These are phyloP conservation scores for Lacerta bilineata DNA, from an alignment of 2,797 vertebrate species.

Conservation along the genomic window DNA sequence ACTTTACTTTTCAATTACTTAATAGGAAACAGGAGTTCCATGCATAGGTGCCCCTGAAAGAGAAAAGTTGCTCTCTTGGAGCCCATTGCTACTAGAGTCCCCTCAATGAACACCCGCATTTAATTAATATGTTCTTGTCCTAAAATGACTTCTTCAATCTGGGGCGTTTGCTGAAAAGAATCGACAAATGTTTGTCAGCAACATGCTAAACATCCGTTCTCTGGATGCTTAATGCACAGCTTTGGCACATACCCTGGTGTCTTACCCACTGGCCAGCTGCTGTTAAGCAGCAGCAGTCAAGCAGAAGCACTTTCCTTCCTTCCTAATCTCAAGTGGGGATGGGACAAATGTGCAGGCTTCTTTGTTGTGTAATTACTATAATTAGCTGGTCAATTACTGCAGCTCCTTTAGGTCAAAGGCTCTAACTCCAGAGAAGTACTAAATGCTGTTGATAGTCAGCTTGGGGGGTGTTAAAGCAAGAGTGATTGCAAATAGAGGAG, in stretches of 20 bases:
- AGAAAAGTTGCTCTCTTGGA: not conserved
- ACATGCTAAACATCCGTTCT: not conserved
- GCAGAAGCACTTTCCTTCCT: slow-evolving; percentile 15
- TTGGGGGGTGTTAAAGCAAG: not conserved
- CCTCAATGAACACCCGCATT: not conserved
- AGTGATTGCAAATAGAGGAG: not conserved
- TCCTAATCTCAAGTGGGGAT: not conserved
- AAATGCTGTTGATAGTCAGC: slow-evolving; percentile 12
- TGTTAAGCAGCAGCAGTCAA: not conserved
- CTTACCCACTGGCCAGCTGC: not conserved
- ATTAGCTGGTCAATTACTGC: slow-evolving; percentile 11
- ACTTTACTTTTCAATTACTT: not conserved
- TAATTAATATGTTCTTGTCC: not conserved
- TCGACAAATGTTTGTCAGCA: not conserved
- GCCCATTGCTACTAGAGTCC: not conserved
- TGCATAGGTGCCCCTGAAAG: not conserved
- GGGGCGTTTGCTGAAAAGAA: not conserved
- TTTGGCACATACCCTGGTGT: not conserved
- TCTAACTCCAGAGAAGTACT: not conserved
- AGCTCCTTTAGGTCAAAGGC: not conserved
- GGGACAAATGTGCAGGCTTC: not conserved
- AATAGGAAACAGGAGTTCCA: not conserved
- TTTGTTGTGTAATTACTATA: slow-evolving; percentile 19
- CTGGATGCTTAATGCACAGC: not conserved
- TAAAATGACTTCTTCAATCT: not conserved